Conservation (phyloP, 2,797 vertebrate species). For the Synanceia verrucosa region DNA sequence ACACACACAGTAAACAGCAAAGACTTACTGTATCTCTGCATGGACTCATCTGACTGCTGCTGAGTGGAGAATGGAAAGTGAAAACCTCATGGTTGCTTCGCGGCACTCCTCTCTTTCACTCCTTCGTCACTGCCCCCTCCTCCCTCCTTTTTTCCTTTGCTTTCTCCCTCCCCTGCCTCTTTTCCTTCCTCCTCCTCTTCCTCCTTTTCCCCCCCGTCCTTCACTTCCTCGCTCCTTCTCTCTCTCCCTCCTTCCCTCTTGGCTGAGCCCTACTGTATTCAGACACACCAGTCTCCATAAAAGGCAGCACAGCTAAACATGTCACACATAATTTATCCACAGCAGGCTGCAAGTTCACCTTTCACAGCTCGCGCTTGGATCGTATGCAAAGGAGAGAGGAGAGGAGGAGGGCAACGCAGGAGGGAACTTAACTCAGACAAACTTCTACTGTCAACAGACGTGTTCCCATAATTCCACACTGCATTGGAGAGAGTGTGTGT, state of each 20-base stretch:
- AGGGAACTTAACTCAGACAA: constrained; percentile 83
- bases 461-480: constrained; percentile 53
- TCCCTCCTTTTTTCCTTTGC: constrained; percentile 53
- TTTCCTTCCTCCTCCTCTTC: constrained; percentile 26
- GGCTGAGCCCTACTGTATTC: constrained; percentile 79
- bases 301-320: constrained; percentile 89
- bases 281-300: constrained; percentile 85
- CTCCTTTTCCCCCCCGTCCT: constrained; percentile 18
- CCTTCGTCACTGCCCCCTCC: constrained; percentile 67
- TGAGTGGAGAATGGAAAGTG: constrained; percentile 79
- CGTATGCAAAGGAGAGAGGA: constrained; percentile 59
- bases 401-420: constrained; percentile 16
- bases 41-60: constrained; percentile 85
- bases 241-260: constrained; percentile 75
- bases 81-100: constrained; percentile 78
- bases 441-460: constrained; percentile 76
- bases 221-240: constrained; percentile 24
- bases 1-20: constrained; percentile 53
- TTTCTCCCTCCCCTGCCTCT: constrained; percentile 53
- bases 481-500: background rate
- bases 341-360: constrained; percentile 85
- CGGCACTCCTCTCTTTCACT: constrained; percentile 77
- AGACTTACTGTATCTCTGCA: constrained; percentile 84
- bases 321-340: constrained; percentile 89
- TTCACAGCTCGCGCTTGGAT: constrained; percentile 78